These are phyloP conservation scores for Acrossocheilus fasciatus DNA, from an alignment of 2,797 vertebrate species.

Conservation along the genomic window DNA sequence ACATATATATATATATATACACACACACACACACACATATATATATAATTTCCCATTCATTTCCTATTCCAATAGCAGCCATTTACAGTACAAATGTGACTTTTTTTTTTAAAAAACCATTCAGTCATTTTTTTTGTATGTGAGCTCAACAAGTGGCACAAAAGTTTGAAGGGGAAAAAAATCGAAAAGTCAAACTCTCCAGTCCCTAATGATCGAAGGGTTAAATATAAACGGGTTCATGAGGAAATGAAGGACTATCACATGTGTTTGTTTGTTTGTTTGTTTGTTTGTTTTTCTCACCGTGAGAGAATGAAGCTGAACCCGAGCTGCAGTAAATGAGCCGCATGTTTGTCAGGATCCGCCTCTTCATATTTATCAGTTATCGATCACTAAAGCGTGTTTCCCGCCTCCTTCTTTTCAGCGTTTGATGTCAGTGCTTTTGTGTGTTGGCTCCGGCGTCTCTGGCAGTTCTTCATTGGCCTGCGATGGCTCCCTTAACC, in stretches of 20 bases:
- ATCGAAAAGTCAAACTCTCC: background rate
- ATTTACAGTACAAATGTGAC: too few relatives aligned
- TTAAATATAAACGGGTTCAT: background rate
- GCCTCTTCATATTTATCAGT: constrained; percentile 12
- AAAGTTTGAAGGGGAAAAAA: background rate
- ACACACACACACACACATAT: too few relatives aligned
- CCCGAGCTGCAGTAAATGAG: background rate
- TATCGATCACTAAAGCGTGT: background rate
- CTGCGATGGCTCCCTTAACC: constrained; percentile 78
- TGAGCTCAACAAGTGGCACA: background rate
- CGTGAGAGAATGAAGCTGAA: background rate
- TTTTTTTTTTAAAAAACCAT: too few relatives aligned
- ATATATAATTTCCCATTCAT: too few relatives aligned
- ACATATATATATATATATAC: too few relatives aligned
- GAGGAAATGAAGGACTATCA: background rate
- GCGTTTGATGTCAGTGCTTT: constrained; percentile 19
- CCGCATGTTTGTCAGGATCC: background rate
- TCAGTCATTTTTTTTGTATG: too few relatives aligned
- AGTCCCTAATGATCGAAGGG: background rate
- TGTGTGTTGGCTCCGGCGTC: constrained; percentile 46
- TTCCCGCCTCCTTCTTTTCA: background rate
- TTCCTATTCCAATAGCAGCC: too few relatives aligned
- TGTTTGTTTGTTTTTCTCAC: background rate
- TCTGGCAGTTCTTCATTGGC: constrained; percentile 78
- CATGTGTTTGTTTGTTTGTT: background rate